Evolutionary conservation across 2,113 vertebrate species (phyloP).

Genomic region (Myiagra hebetior): DNA sequence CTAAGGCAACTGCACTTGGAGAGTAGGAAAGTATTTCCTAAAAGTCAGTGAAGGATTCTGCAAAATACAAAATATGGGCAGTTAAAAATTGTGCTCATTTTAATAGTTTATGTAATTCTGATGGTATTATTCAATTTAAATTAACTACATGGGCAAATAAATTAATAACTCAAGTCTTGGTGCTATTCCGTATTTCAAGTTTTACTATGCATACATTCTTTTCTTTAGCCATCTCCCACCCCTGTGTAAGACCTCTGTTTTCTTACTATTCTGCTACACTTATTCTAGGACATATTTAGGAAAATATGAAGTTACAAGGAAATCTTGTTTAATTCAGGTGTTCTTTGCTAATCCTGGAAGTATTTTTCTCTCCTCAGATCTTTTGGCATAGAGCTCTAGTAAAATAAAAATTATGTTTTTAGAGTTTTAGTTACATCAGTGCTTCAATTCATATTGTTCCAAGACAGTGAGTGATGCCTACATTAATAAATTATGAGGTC

Average conservation of each 20-base stretch:
- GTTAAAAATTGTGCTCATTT: neutral
- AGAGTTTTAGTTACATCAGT: neutral
- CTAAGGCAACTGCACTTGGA: neutral
- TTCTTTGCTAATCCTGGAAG: neutral
- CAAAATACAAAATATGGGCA: neutral
- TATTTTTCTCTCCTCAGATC: neutral
- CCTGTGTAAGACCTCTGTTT: neutral
- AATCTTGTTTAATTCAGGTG: neutral
- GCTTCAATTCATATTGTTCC: neutral
- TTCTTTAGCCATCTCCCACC: neutral
- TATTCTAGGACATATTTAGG: neutral
- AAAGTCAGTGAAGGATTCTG: neutral
- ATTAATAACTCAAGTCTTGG: neutral
- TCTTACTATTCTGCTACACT: neutral
- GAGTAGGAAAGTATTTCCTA: neutral
- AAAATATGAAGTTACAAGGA: neutral
- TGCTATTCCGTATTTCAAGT: neutral
- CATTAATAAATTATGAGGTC: constrained; percentile 1
- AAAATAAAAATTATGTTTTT: neutral
- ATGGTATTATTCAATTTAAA: neutral
- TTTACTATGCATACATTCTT: neutral
- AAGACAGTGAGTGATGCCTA: neutral
- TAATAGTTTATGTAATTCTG: neutral
- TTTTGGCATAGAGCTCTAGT: neutral
- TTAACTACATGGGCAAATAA: neutral